These are phyloP conservation scores for Thera obeliscata DNA, from an alignment of 2,888 invertebrate genomes.

Conservation along the genomic window DNA sequence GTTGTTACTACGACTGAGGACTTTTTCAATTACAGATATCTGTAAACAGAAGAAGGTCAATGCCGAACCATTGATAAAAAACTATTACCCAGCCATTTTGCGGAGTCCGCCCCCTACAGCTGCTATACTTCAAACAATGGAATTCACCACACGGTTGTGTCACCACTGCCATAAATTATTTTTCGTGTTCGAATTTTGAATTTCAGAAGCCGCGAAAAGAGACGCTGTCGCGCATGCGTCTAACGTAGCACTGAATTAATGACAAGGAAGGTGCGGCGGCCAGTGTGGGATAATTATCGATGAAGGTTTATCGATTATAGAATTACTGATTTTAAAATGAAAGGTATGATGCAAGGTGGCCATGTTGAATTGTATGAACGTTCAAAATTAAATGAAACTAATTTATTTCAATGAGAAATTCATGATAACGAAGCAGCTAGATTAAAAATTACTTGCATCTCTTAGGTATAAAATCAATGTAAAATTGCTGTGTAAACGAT, in stretches of 20 bases:
- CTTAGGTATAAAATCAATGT: not conserved
- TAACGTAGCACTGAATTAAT: constrained; percentile 72
- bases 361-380: constrained; percentile 2
- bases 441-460: not conserved
- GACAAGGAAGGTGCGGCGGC: constrained; percentile 63
- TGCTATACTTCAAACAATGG: constrained; percentile 68
- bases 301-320: constrained; percentile 33
- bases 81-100: constrained; percentile 72
- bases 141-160: constrained; percentile 73
- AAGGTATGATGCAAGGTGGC: constrained; percentile 24
- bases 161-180: constrained; percentile 79
- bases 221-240: constrained; percentile 76
- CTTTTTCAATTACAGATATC: constrained; percentile 37
- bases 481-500: not conserved
- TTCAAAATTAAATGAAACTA: constrained; percentile 2
- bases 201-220: constrained; percentile 50
- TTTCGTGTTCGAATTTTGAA: constrained; percentile 53
- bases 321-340: constrained; percentile 30
- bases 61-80: constrained; percentile 24
- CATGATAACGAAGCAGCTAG: not conserved
- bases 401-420: not conserved
- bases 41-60: constrained; percentile 42
- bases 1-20: constrained; percentile 23
- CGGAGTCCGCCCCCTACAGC: constrained; percentile 60
- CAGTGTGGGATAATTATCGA: constrained; percentile 45